Conservation (phyloP, 2,113 vertebrate species). For the Catharus minimus region DNA sequence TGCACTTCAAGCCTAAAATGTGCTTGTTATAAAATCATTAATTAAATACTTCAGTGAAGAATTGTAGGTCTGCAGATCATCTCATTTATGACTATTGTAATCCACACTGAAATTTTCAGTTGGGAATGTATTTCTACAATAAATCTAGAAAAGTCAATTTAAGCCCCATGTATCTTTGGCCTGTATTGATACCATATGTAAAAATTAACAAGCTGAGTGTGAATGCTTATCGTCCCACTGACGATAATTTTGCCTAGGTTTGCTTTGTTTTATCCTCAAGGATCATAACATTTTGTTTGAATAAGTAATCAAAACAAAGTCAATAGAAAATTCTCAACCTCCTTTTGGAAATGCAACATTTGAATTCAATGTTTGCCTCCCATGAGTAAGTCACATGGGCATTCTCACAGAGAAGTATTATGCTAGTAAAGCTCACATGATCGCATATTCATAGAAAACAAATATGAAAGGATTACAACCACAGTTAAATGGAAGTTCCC, state of each 20-base stretch:
- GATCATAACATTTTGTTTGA: background rate
- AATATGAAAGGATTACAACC: slow-evolving; percentile 23
- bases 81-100: background rate
- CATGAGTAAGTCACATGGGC: background rate
- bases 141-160: background rate
- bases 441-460: slow-evolving; percentile 10
- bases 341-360: background rate
- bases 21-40: background rate
- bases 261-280: background rate
- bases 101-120: background rate
- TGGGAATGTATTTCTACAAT: background rate
- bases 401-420: slow-evolving; percentile 3
- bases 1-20: background rate
- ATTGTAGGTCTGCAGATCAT: background rate
- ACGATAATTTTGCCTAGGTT: background rate
- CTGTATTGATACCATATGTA: background rate
- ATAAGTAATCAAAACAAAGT: background rate
- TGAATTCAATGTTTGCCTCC: slow-evolving; percentile 23
- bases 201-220: background rate
- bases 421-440: background rate
- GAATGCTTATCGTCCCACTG: background rate
- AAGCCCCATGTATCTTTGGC: background rate
- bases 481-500: background rate
- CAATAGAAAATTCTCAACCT: background rate
- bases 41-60: background rate